These are phyloP conservation scores for Pinctada fucata DNA, from an alignment of 2,888 invertebrate species.

Conservation along the genomic window DNA sequence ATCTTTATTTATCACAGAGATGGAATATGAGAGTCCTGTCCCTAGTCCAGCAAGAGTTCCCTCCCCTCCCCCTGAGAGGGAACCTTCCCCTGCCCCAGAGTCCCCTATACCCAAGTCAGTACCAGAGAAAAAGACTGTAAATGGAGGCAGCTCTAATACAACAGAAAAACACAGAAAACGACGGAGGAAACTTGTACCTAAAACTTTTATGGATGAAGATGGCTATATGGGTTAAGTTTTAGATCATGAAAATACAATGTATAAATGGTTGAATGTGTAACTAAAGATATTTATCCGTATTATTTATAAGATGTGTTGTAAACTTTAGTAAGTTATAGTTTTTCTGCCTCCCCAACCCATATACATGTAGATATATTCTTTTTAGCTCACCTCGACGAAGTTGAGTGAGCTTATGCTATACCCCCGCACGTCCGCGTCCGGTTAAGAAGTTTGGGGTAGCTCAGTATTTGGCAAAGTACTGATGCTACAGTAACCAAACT, in stretches of 20 bases:
- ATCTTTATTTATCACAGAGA: conserved; percentile 39
- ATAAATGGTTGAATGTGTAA: no score
- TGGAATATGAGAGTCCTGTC: conserved; percentile 52
- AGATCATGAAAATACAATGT: no score
- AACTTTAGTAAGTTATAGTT: neutral
- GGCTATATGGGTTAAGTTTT: conserved; percentile 71
- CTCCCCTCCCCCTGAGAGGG: conserved; percentile 38
- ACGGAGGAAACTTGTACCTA: conserved; percentile 67
- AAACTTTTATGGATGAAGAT: conserved; percentile 75
- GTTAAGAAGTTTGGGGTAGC: no score
- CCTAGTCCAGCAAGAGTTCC: conserved; percentile 53
- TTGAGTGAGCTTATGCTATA: no score
- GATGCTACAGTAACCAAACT: no score
- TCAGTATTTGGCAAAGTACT: no score
- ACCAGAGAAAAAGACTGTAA: conserved; percentile 11
- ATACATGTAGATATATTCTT: no score
- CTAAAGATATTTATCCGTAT: neutral
- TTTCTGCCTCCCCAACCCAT: no score
- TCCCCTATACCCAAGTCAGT: conserved; percentile 33
- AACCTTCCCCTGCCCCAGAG: conserved; percentile 45
- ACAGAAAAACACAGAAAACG: conserved; percentile 49
- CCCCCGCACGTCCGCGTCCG: no score
- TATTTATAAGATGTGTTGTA: neutral
- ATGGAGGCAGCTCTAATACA: neutral
- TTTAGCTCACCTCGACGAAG: no score